Conservation (phyloP, 1,140 invertebrate genomes). For the Nasonia longicornis region DNA sequence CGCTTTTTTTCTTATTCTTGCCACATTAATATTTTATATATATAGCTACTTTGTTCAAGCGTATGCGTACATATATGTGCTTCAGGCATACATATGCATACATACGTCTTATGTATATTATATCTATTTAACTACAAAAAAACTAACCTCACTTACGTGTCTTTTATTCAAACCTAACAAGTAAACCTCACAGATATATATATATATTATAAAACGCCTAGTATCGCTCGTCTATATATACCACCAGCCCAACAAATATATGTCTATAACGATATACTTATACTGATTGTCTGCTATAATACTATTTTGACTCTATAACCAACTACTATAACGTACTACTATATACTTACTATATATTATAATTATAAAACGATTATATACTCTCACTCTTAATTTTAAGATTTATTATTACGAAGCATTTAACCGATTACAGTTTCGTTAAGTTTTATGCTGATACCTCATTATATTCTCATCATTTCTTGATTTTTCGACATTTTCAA, state of each 20-base stretch:
- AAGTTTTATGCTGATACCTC: neutral
- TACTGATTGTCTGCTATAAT: slow-evolving; percentile 35
- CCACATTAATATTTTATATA: slow-evolving; percentile 39
- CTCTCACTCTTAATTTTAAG: slow-evolving; percentile 4
- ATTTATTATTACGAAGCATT: neutral
- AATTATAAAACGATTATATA: slow-evolving; percentile 14
- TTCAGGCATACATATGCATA: slow-evolving; percentile 15
- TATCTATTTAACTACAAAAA: slow-evolving; percentile 30
- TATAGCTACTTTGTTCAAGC: slow-evolving; percentile 32
- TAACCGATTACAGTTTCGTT: slow-evolving; percentile 1
- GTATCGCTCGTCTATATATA: slow-evolving; percentile 39
- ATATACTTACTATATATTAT: slow-evolving; percentile 15
- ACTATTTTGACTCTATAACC: slow-evolving; percentile 35
- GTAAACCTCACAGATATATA: slow-evolving; percentile 40
- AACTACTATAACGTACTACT: slow-evolving; percentile 19
- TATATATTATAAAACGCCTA: slow-evolving; percentile 34
- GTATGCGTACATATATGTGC: slow-evolving; percentile 38
- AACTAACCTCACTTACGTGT: slow-evolving; percentile 42
- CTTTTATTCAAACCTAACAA: slow-evolving; percentile 44
- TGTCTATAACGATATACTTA: slow-evolving; percentile 33
- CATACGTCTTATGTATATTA: slow-evolving; percentile 34
- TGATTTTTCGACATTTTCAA: slow-evolving; percentile 21
- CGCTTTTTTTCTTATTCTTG: slow-evolving; percentile 45
- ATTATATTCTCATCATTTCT: slow-evolving; percentile 4
- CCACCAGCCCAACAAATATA: slow-evolving; percentile 30